phyloP scores from a whole-genome alignment of 2,113 vertebrate species.

The Sphyrna mokarran region DNA sequence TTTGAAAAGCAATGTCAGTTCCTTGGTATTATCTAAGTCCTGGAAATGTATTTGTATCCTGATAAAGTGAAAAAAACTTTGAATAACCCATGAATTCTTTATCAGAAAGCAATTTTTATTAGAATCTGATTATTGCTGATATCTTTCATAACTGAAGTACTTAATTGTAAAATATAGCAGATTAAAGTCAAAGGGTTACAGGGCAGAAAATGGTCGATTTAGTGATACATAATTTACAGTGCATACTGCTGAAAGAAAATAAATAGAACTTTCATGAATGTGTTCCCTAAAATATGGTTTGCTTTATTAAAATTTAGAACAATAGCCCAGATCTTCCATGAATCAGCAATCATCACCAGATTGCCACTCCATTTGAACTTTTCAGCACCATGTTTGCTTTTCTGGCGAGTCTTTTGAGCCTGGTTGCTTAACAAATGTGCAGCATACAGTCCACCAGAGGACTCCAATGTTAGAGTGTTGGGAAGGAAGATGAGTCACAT shows the following conservation, averaged over 20 bases:
- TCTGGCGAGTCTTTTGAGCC: too few relatives aligned
- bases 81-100: slow-evolving; percentile 58
- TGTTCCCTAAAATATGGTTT: not conserved
- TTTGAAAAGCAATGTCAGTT: slow-evolving; percentile 25
- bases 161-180: not conserved
- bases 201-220: not conserved
- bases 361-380: too few relatives aligned
- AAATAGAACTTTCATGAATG: not conserved
- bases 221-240: not conserved
- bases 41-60: slow-evolving; percentile 14
- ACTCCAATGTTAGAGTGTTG: too few relatives aligned
- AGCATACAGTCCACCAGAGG: too few relatives aligned
- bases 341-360: too few relatives aligned
- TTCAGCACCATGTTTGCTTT: too few relatives aligned
- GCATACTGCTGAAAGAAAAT: not conserved
- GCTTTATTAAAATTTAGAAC: not conserved
- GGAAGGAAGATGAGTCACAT: too few relatives aligned
- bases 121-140: not conserved
- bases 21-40: not conserved
- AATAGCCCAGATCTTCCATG: too few relatives aligned
- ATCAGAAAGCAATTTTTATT: not conserved
- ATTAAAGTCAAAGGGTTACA: slow-evolving; percentile 4
- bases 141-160: not conserved
- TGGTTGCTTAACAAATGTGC: too few relatives aligned
- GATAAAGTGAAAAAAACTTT: slow-evolving; percentile 60